A percentile compares a stretch with the other conserved stretches of the same genome.
phyloP scores from a whole-genome alignment of 2,113 vertebrate species.

The Lonchura striata region DNA sequence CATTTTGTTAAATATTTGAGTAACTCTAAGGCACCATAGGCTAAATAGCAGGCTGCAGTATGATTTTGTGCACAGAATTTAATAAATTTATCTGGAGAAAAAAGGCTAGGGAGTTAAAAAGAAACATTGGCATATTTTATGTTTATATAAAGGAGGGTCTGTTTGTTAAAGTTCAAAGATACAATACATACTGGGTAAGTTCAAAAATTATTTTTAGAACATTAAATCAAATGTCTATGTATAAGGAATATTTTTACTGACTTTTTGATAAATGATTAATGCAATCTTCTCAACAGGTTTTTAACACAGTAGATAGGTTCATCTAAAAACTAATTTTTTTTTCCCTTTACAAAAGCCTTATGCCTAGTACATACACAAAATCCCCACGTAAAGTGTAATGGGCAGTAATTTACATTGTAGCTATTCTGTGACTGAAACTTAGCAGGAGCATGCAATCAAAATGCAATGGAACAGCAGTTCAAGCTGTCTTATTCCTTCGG shows the following conservation, averaged over 20 bases:
- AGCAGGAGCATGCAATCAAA: slow-evolving; percentile 25
- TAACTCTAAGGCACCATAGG: slow-evolving; percentile 88
- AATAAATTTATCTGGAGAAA: slow-evolving; percentile 58
- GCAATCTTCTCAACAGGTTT: slow-evolving; percentile 57
- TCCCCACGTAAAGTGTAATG: slow-evolving; percentile 30
- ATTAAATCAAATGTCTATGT: slow-evolving; percentile 61
- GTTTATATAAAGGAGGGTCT: slow-evolving; percentile 66
- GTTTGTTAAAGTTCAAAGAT: slow-evolving; percentile 56
- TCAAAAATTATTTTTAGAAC: slow-evolving; percentile 60
- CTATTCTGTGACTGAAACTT: slow-evolving; percentile 40
- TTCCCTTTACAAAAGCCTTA: slow-evolving; percentile 64
- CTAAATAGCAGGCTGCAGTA: slow-evolving; percentile 81
- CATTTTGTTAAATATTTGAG: slow-evolving; percentile 82
- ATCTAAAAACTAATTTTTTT: slow-evolving; percentile 69
- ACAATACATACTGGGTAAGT: slow-evolving; percentile 52
- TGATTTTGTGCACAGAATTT: slow-evolving; percentile 79
- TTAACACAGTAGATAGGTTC: slow-evolving; percentile 60
- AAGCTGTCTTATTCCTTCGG: not conserved
- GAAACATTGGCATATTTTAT: slow-evolving; percentile 65
- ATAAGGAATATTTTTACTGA: slow-evolving; percentile 60
- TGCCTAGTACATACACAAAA: slow-evolving; percentile 68
- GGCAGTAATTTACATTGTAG: slow-evolving; percentile 58
- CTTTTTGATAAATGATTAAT: slow-evolving; percentile 65
- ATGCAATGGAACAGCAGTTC: not conserved
- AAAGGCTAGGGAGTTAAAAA: slow-evolving; percentile 54